Evolutionary conservation across 2,888 invertebrate genomes (phyloP).

Genomic region (Calephelis perditalis): DNA sequence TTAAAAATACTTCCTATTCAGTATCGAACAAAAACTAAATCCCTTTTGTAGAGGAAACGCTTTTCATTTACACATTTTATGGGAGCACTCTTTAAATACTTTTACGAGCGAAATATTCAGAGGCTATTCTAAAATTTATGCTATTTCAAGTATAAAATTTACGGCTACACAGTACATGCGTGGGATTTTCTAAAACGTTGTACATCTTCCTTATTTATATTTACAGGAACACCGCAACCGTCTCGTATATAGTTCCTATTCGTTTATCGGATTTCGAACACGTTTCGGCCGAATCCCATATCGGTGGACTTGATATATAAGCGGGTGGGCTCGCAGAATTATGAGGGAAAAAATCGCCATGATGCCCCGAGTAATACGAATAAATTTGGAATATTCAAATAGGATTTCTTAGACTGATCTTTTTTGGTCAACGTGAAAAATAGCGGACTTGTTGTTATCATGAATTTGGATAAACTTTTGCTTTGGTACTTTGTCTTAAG

Average conservation of each 20-base stretch:
- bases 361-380: slow-evolving; percentile 15
- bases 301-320: slow-evolving; percentile 65
- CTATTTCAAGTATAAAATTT: slow-evolving; percentile 63
- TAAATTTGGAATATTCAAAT: slow-evolving; percentile 22
- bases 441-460: slow-evolving; percentile 6
- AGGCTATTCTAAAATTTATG: slow-evolving; percentile 55
- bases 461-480: background rate
- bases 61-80: slow-evolving; percentile 9
- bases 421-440: slow-evolving; percentile 12
- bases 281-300: slow-evolving; percentile 60
- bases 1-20: background rate
- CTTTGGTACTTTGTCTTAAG: too few species aligned
- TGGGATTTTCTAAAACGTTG: slow-evolving; percentile 71
- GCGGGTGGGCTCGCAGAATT: slow-evolving; percentile 27
- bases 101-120: slow-evolving; percentile 17
- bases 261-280: slow-evolving; percentile 75
- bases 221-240: slow-evolving; percentile 68
- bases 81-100: slow-evolving; percentile 9
- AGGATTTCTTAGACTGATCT: slow-evolving; percentile 16
- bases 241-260: slow-evolving; percentile 61
- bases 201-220: slow-evolving; percentile 75
- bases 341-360: slow-evolving; percentile 24
- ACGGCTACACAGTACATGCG: slow-evolving; percentile 56
- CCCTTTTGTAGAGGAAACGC: background rate
- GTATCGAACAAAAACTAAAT: slow-evolving; percentile 3